Percentiles rank a stretch among this genome's conserved stretches.
Evolutionary conservation across 2,888 invertebrate genomes (phyloP).

Genomic region (Rambutsinella grinnellia): DNA sequence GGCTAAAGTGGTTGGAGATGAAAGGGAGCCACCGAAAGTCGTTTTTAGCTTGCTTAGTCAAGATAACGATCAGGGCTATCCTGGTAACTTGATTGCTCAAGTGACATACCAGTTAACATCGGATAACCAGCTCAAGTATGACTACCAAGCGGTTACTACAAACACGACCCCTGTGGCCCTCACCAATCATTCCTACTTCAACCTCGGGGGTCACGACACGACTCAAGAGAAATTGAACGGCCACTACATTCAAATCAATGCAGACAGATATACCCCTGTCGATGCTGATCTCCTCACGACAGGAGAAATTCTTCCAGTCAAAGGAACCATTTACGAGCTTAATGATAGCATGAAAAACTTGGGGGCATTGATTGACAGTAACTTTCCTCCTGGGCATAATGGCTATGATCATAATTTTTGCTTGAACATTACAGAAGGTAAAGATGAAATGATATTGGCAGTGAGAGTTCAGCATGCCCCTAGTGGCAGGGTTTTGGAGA

Average conservation of each 20-base stretch:
- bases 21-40: constrained; percentile 75
- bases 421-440: constrained; percentile 73
- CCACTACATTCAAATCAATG: constrained; percentile 80
- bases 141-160: constrained; percentile 81
- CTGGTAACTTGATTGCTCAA: constrained; percentile 82
- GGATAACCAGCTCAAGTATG: constrained; percentile 81
- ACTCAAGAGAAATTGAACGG: constrained; percentile 77
- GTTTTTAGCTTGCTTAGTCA: constrained; percentile 82
- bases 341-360: constrained; percentile 75
- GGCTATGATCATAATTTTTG: constrained; percentile 91
- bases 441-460: neutral
- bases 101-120: constrained; percentile 80
- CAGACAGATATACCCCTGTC: constrained; percentile 81
- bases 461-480: constrained; percentile 76
- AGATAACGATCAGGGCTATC: constrained; percentile 89
- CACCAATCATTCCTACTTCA: constrained; percentile 92
- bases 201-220: constrained; percentile 87
- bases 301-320: constrained; percentile 79
- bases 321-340: constrained; percentile 81
- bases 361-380: constrained; percentile 75
- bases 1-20: constrained; percentile 73
- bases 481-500: constrained; percentile 82
- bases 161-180: constrained; percentile 88
- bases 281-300: constrained; percentile 81
- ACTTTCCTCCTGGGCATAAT: constrained; percentile 74